Evolutionary conservation across 2,888 invertebrate genomes (phyloP).

Genomic region (Metallyticus violacea): DNA sequence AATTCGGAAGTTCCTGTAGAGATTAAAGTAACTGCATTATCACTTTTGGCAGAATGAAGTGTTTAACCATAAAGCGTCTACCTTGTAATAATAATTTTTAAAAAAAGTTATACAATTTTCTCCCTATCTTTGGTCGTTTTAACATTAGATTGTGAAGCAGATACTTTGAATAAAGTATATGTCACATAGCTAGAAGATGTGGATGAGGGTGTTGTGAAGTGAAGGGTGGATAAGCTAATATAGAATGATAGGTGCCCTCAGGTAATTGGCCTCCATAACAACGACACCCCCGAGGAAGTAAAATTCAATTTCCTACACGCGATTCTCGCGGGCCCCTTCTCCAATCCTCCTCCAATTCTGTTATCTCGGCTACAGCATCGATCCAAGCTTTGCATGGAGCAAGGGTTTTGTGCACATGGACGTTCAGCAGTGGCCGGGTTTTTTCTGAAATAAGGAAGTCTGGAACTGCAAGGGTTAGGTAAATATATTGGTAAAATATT

Average conservation of each 20-base stretch:
- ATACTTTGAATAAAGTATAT: neutral
- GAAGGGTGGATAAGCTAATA: neutral
- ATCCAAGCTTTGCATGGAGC: neutral
- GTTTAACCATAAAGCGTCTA: too few species aligned
- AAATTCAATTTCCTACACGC: slow-evolving; percentile 8
- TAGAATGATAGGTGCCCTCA: slow-evolving; percentile 5
- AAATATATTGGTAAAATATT: too few species aligned
- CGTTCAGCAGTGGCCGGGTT: too few species aligned
- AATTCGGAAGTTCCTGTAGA: too few species aligned
- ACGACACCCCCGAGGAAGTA: neutral
- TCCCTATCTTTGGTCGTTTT: too few species aligned
- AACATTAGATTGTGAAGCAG: neutral
- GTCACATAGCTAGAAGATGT: neutral
- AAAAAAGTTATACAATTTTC: too few species aligned
- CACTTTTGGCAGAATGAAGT: too few species aligned
- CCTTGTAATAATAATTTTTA: too few species aligned
- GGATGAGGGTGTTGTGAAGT: neutral
- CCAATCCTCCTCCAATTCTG: neutral
- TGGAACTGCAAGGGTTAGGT: too few species aligned
- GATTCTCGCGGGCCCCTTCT: neutral
- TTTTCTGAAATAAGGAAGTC: too few species aligned
- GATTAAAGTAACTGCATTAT: too few species aligned
- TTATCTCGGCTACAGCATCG: neutral
- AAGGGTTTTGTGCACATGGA: neutral
- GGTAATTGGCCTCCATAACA: slow-evolving; percentile 13